Evolutionary conservation across 2,888 invertebrate species (phyloP).

Genomic region (Dicyrtomina minuta): DNA sequence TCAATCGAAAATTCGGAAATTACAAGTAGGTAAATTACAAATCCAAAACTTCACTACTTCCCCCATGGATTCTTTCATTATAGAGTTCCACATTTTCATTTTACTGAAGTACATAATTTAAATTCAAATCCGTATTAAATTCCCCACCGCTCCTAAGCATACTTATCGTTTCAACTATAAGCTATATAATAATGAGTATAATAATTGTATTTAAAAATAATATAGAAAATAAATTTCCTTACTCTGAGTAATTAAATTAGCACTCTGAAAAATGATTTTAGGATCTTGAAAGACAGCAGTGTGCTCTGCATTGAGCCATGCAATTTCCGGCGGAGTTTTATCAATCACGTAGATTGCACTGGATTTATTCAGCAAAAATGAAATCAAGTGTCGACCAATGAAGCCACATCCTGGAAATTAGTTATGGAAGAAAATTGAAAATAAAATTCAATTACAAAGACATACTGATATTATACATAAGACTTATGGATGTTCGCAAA

Average conservation of each 20-base stretch:
- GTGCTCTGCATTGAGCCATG: conserved; percentile 79
- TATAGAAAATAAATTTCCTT: too few species aligned
- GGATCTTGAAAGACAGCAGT: conserved; percentile 71
- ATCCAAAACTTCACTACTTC: too few species aligned
- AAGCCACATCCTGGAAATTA: conserved; percentile 86
- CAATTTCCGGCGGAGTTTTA: conserved; percentile 90
- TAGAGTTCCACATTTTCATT: too few species aligned
- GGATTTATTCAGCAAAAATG: conserved; percentile 74
- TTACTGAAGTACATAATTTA: too few species aligned
- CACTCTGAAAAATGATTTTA: conserved; percentile 83
- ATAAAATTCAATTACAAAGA: background rate
- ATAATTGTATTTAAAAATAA: too few species aligned
- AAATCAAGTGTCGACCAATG: conserved; percentile 84
- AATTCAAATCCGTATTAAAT: too few species aligned
- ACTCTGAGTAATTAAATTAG: conserved; percentile 87
- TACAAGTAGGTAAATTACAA: too few species aligned
- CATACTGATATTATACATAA: background rate
- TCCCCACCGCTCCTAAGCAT: too few species aligned
- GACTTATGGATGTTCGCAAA: background rate
- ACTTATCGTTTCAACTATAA: too few species aligned
- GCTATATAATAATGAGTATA: too few species aligned
- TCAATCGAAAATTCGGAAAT: too few species aligned
- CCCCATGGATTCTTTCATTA: too few species aligned
- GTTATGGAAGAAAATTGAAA: conserved; percentile 42
- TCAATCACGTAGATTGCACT: conserved; percentile 78